phyloP scores from a whole-genome alignment of 2,113 vertebrate species.

The Galeopterus variegatus region DNA sequence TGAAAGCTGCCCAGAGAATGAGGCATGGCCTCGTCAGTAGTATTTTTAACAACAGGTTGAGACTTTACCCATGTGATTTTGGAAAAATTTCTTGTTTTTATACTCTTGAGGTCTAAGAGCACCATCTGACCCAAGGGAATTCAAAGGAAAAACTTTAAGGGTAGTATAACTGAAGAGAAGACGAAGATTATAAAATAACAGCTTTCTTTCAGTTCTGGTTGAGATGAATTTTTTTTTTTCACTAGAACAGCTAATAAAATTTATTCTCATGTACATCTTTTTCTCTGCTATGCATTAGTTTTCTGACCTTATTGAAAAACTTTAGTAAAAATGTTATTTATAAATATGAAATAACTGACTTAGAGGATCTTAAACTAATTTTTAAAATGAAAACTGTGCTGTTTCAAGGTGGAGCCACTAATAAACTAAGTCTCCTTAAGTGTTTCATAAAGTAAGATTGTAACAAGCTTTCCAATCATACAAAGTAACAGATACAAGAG shows the following conservation, averaged over 20 bases:
- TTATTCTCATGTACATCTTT: slow-evolving; percentile 29
- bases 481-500: not conserved
- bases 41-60: slow-evolving; percentile 77
- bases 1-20: not conserved
- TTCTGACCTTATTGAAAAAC: slow-evolving; percentile 51
- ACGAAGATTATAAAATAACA: slow-evolving; percentile 71
- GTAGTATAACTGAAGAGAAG: slow-evolving; percentile 70
- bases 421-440: slow-evolving; percentile 53
- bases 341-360: slow-evolving; percentile 50
- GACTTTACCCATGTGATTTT: slow-evolving; percentile 73
- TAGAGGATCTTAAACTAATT: slow-evolving; percentile 36
- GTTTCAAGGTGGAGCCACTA: slow-evolving; percentile 22
- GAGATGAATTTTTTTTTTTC: slow-evolving; percentile 39
- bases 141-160: slow-evolving; percentile 74
- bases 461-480: slow-evolving; percentile 45
- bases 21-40: not conserved
- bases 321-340: slow-evolving; percentile 7
- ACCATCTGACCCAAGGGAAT: slow-evolving; percentile 62
- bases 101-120: slow-evolving; percentile 73
- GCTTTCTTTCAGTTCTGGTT: slow-evolving; percentile 61
- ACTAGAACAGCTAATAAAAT: slow-evolving; percentile 57
- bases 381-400: slow-evolving; percentile 41
- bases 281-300: slow-evolving; percentile 23
- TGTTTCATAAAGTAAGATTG: slow-evolving; percentile 56
- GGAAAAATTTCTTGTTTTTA: slow-evolving; percentile 75